Percentiles rank a stretch among this genome's conserved stretches.
These are phyloP conservation scores for Drosophila subpulchrella DNA, from an alignment of 1,140 invertebrate species.

Conservation along the genomic window DNA sequence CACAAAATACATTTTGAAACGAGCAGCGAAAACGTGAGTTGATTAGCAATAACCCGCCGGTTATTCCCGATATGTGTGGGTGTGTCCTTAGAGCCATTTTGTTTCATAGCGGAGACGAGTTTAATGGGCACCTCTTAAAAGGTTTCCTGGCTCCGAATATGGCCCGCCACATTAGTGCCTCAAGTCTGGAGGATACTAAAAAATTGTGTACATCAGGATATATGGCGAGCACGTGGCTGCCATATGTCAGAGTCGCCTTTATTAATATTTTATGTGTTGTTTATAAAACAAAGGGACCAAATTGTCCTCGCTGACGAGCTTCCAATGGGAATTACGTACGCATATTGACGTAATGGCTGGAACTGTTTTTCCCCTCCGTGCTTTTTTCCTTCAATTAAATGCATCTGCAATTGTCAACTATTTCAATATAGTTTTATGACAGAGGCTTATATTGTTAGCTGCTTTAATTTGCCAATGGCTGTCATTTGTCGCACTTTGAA, in stretches of 20 bases:
- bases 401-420: conserved; percentile 42
- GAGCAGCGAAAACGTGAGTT: conserved; percentile 82
- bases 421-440: conserved; percentile 27
- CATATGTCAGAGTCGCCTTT: conserved; percentile 64
- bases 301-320: conserved; percentile 35
- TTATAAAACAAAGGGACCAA: conserved; percentile 34
- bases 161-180: conserved; percentile 58
- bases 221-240: conserved; percentile 59
- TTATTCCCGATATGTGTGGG: conserved; percentile 29
- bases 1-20: conserved; percentile 81
- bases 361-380: conserved; percentile 3
- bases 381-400: conserved; percentile 20
- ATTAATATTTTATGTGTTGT: conserved; percentile 62
- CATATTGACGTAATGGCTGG: conserved; percentile 39
- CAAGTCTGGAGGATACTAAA: conserved; percentile 51
- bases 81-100: conserved; percentile 47
- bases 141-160: conserved; percentile 51
- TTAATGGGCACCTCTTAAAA: conserved; percentile 67
- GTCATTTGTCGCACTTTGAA: conserved; percentile 19
- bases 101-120: conserved; percentile 65
- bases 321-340: conserved; percentile 45
- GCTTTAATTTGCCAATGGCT: conserved; percentile 28
- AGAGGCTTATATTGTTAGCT: conserved; percentile 29
- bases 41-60: conserved; percentile 70
- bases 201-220: conserved; percentile 57